Conservation (phyloP, 2,797 vertebrate genomes). For the Pogoniulus pusillus region DNA sequence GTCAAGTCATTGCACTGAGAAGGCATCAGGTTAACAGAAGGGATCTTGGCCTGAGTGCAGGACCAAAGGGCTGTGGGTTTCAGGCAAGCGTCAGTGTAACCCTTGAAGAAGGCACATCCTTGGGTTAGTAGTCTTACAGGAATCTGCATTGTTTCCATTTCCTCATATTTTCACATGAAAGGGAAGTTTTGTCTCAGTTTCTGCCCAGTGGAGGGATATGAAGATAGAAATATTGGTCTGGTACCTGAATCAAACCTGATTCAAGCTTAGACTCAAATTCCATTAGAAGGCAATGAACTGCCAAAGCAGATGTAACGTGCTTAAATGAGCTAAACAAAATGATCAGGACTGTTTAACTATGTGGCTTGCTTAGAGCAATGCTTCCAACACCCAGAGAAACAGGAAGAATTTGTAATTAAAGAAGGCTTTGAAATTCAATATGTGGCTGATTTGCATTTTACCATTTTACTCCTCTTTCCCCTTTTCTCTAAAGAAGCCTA, state of each 20-base stretch:
- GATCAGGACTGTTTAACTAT: neutral
- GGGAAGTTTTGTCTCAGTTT: neutral
- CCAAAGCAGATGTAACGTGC: neutral
- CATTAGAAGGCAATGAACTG: neutral
- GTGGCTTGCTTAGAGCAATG: constrained; percentile 27
- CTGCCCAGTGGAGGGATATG: neutral
- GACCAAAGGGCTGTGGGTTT: neutral
- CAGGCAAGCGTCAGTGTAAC: neutral
- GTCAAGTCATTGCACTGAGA: neutral
- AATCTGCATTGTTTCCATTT: neutral
- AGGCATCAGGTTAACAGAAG: neutral
- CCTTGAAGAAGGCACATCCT: neutral
- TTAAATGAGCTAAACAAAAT: neutral
- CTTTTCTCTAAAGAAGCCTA: neutral
- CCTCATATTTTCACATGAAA: neutral
- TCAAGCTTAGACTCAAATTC: neutral
- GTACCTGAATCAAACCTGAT: neutral
- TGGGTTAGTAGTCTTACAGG: neutral
- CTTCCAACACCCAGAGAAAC: neutral
- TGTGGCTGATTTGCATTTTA: constrained; percentile 40
- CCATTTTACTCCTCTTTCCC: neutral
- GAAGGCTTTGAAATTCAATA: constrained; percentile 36
- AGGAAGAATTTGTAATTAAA: constrained; percentile 53
- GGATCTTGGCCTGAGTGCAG: neutral
- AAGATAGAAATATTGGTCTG: neutral